Conservation (phyloP, 2,888 invertebrate genomes). For the Cheilosia grossa region DNA sequence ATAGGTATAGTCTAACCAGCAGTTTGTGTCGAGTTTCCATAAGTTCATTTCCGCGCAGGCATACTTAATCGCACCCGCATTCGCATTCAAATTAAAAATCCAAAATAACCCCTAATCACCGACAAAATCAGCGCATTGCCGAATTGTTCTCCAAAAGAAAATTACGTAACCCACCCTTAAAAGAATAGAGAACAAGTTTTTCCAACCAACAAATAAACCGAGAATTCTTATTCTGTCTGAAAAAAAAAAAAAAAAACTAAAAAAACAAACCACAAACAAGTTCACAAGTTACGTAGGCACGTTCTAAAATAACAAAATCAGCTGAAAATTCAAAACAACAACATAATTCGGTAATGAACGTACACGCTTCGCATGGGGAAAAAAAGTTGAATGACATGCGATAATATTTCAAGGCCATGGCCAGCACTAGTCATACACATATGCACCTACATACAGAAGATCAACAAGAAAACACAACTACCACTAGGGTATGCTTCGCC, state of each 20-base stretch:
- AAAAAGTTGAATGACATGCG: slow-evolving; percentile 70
- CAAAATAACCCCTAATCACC: background rate
- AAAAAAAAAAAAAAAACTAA: background rate
- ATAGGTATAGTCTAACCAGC: too few relatives aligned
- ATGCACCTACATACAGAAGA: slow-evolving; percentile 3
- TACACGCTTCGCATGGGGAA: slow-evolving; percentile 38
- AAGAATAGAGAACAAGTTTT: background rate
- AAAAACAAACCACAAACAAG: slow-evolving; percentile 12
- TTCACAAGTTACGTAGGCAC: background rate
- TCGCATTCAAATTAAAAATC: background rate
- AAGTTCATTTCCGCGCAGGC: too few relatives aligned
- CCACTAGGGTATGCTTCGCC: background rate
- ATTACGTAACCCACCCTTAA: slow-evolving; percentile 31
- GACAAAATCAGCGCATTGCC: background rate
- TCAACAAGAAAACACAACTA: slow-evolving; percentile 8
- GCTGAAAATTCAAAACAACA: slow-evolving; percentile 19
- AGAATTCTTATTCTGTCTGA: background rate
- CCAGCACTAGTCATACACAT: slow-evolving; percentile 31
- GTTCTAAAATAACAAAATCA: slow-evolving; percentile 42
- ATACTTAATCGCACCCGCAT: too few relatives aligned
- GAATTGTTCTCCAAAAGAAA: background rate
- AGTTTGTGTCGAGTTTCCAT: too few relatives aligned
- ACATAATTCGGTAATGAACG: slow-evolving; percentile 36
- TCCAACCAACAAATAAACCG: background rate
- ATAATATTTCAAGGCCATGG: slow-evolving; percentile 71